Evolutionary conservation across 2,888 invertebrate genomes (phyloP), one percentile per base, ranked within the genome.

Genomic region (Agrypnus murinus): DNA sequence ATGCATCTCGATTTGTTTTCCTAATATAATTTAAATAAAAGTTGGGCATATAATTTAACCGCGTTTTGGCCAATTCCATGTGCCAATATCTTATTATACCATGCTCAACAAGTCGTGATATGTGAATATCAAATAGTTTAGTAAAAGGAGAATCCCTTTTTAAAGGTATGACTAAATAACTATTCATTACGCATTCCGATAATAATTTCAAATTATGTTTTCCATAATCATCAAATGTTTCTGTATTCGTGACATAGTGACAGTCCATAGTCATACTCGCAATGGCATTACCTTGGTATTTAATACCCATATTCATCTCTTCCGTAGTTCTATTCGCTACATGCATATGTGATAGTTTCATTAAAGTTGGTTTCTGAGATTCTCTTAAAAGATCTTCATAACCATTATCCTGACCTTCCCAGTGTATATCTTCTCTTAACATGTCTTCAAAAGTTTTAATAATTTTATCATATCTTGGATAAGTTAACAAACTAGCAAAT

Each of bases 81-180:
- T 74, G 72, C 79, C 78, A 79, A 12, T 74, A 64, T 15, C 66
- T 43, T 1, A 74, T 60, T 1, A 79, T 64, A 25, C 79, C 79
- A 59, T 71, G 55, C 15, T 77, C 77, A 1, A 75, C 45, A 55
- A 75, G 65, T 5, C 38, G 45, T 5, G 14, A 43, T 3, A 78
- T 63, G n/a, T 67, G 57, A 15, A 53, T 57, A 57, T 79, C 73
- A 45, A 79, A 76, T 17, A 74, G 15, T 14, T 70, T 31, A 2
- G 66, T 71, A 65, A 75, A 76, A 0, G 78, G 78, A 1, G 77
- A 78, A 53, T 79, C 74, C 31, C 58, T 73, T 32, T 57, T 68
- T 31, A 79, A 50, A 7, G 71, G 73, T 50, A 77, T 67, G 10
- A 75, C 71, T n/a, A 74, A 67, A 45, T 75, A 75, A 58, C 66